Percentiles rank a stretch among this genome's conserved stretches.
Conservation (phyloP, 2,888 invertebrate species). For the Drosophila melanosoma region DNA sequence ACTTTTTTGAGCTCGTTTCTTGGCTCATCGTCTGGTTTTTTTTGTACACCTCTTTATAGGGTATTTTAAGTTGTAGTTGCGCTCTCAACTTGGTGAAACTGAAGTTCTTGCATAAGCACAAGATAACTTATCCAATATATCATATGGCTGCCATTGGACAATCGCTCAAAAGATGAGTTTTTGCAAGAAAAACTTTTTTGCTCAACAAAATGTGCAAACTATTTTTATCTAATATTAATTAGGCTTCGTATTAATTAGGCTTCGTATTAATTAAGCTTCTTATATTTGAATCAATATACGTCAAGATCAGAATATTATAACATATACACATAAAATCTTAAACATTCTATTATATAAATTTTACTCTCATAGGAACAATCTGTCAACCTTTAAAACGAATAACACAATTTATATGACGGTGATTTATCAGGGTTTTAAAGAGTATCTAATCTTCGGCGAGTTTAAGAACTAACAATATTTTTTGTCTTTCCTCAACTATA, state of each 20-base stretch:
- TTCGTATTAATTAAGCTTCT: neutral
- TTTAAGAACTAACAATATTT: neutral
- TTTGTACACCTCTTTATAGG: neutral
- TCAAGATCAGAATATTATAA: neutral
- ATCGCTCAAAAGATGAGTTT: neutral
- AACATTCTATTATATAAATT: neutral
- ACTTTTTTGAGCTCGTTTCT: conserved; percentile 57
- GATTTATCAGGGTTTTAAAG: neutral
- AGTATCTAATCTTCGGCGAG: neutral
- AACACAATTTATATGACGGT: neutral
- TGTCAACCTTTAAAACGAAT: neutral
- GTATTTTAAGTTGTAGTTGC: neutral
- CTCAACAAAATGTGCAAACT: neutral
- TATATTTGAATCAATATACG: neutral
- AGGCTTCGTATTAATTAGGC: too few relatives aligned
- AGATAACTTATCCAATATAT: neutral
- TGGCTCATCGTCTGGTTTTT: conserved; percentile 18
- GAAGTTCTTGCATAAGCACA: neutral
- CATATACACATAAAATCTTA: neutral
- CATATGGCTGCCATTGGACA: neutral
- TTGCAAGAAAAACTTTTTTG: neutral
- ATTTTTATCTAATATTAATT: neutral
- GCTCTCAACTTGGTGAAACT: neutral
- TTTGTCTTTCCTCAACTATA: neutral
- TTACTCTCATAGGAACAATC: neutral